Evolutionary conservation across 2,888 invertebrate species (phyloP), one percentile per base, ranked within the genome.

Genomic region (Dicranocentrus wangi): DNA sequence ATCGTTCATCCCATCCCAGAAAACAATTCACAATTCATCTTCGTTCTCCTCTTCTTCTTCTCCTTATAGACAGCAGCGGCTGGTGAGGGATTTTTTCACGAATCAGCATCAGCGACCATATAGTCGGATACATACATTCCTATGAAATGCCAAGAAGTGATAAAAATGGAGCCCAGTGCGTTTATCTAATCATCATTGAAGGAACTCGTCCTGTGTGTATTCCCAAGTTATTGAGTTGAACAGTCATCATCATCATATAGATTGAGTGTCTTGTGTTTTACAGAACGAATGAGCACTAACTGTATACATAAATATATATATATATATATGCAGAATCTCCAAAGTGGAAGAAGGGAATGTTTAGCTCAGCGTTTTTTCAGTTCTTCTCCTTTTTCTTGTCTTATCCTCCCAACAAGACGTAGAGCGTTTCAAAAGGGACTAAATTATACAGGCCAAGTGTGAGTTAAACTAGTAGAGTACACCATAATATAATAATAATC

Each of bases 91-190:
- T n/a, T n/a, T n/a, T 28, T 8, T 42, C 28, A 43, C 43, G 65
- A 65, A 65, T 65, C 65, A 43, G 65, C 43, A 43, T 39, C n/a
- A 61, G 17, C 13, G 47, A 47, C n/a, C 15, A 47, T n/a, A 15
- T 3, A 47, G 47, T n/a, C 47, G 65, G 23, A 25, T 25, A 23
- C 61, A 61, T 58, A 61, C 61, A 61, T 61, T 43, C 65, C 13
- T 47, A 28, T 25, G 68, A 68, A 78, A 71, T 51, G 65, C 28
- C 28, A 70, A 78, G 55, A 70, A 70, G 53, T 78, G 70, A 71
- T 70, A 70, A 78, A 78, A 78, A 55, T 28, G 78, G 70, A 78
- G 78, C 78, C 78, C 78, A 78, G 63, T 47, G 71, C 70, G 78
- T 65, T 78, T 78, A 78, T 78, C 78, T 78, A 78, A 78, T 78